Base-by-base conservation (phyloP, 1,140 invertebrate genomes). In the Heterodera carotae region DNA sequence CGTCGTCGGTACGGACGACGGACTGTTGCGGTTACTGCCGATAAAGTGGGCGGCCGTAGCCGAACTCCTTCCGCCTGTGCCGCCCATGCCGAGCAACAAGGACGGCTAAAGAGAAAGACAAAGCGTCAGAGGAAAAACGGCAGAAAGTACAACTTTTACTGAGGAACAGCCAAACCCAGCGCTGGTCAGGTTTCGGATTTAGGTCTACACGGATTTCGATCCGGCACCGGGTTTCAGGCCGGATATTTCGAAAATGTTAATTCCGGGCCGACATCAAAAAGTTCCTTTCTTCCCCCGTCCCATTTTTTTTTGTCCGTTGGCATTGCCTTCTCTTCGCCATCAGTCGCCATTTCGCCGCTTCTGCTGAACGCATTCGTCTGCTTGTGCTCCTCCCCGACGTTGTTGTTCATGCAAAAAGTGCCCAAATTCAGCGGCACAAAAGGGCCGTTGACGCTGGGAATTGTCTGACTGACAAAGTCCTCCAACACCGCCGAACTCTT, bases 401-500 rank as follows among this genome's bases (percentile, higher is more conserved):
- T n/a, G n/a, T n/a, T n/a, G n/a, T 80, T 80, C 10, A 60, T 4
- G 8, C 78, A 62, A 66, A 48, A 33, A 56, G 22, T 36, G 33
- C 48, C 48, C 75, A 70, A 33, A 75, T 74, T 29, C 59, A 56
- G 22, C 22, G 25, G 34, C 71, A 25, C 36, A 56, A 48, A 56
- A 82, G 8, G 76, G 68, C 53, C 33, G 36, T 80, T 70, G 75
- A 84, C 80, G n/a, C 71, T 77, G 0, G 75, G 82, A 29, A 83
- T 67, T 15, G 78, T 82, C 53, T 84, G 83, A 29, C 71, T 70
- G 34, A 80, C 79, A 39, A 83, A 83, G 25, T 83, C 83, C 48
- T 83, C 83, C 25, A 83, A 64, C 18, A 69, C 83, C n/a, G 82
- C 71, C 8, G 83, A 84, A 34, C 82, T 66, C 73, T 83, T 83